A percentile compares a stretch with the other conserved stretches of the same genome.
Evolutionary conservation across 2,888 invertebrate genomes (phyloP).

Genomic region (Protonemura montana): DNA sequence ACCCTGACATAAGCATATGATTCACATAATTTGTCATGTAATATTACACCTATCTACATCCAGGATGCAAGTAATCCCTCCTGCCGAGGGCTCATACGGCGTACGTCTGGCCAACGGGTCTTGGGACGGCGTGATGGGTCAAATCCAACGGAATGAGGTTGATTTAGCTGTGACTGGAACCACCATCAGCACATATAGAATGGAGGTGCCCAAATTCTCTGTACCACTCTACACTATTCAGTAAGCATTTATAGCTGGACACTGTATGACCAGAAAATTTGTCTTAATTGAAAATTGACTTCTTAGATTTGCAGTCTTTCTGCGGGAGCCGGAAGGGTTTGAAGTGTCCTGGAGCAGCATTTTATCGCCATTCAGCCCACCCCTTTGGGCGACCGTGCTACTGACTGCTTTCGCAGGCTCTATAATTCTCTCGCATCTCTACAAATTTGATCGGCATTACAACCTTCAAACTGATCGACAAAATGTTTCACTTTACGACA

Average conservation of each 20-base stretch:
- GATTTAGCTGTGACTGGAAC: not conserved
- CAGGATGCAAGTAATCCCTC: not conserved
- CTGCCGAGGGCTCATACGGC: not conserved
- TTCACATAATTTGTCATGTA: too few relatives aligned
- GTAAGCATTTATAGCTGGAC: not conserved
- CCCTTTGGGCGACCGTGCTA: slow-evolving; percentile 32
- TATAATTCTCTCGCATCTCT: not conserved
- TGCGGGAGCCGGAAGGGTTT: slow-evolving; percentile 9
- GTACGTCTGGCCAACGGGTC: not conserved
- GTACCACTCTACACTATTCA: not conserved
- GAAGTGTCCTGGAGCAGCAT: slow-evolving; percentile 42
- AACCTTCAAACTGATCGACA: not conserved
- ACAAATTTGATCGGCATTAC: not conserved
- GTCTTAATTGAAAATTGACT: not conserved
- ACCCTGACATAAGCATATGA: not conserved
- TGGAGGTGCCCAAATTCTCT: slow-evolving; percentile 7
- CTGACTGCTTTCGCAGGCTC: not conserved
- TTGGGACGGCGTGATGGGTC: slow-evolving; percentile 15
- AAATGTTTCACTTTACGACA: not conserved
- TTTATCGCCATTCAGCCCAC: slow-evolving; percentile 35
- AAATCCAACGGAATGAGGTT: not conserved
- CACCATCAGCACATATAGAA: not conserved
- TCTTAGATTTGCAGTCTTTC: not conserved
- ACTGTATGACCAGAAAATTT: not conserved
- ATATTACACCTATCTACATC: too few relatives aligned